phyloP scores from a whole-genome alignment of 2,888 invertebrate species.

The Acronicta psi region DNA sequence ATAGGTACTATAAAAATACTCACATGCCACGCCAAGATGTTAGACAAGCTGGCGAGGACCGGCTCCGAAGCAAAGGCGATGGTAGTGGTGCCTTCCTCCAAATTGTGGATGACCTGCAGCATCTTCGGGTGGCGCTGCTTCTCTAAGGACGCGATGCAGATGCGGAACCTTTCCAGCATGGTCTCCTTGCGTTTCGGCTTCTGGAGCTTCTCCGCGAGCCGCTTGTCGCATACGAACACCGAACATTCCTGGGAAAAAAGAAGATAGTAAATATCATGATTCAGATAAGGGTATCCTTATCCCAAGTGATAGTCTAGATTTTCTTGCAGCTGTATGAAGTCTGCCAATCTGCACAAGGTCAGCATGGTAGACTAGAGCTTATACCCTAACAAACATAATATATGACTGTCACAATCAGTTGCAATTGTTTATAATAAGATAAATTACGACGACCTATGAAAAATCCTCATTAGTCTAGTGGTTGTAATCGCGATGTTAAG shows the following conservation, averaged over 20 bases:
- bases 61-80: conserved; percentile 98
- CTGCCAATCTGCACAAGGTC: too few species aligned
- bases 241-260: conserved; percentile 93
- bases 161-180: conserved; percentile 95
- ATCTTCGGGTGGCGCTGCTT: conserved; percentile 95
- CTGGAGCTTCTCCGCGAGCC: conserved; percentile 96
- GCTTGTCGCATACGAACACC: conserved; percentile 97
- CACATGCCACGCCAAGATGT: conserved; percentile 95
- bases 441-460: too few species aligned
- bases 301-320: too few species aligned
- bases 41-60: conserved; percentile 96
- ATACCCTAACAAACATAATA: too few species aligned
- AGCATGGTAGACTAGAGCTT: too few species aligned
- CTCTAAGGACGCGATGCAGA: conserved; percentile 94
- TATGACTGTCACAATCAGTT: too few species aligned
- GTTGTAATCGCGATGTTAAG: too few species aligned
- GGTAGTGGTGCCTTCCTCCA: conserved; percentile 95
- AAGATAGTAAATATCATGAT: conserved; percentile 11
- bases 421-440: too few species aligned
- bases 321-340: too few species aligned
- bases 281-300: too few species aligned
- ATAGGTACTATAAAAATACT: conserved; percentile 67
- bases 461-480: too few species aligned
- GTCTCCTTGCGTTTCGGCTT: conserved; percentile 96
- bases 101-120: conserved; percentile 91